Evolutionary conservation across 1,140 invertebrate genomes (phyloP).

Genomic region (Zaprionus davidi): DNA sequence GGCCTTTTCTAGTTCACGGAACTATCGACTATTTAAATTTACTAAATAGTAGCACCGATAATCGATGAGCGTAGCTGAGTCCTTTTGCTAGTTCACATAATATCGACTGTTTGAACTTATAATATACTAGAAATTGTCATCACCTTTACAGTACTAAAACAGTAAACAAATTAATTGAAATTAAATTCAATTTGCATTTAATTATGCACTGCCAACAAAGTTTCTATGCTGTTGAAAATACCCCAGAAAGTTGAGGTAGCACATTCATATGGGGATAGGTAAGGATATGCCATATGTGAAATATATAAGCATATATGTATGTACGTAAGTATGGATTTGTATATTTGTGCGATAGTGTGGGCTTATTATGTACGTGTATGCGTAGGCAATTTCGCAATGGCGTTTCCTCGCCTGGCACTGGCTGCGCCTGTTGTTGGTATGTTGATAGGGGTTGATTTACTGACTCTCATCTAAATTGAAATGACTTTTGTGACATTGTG

Average conservation of each 20-base stretch:
- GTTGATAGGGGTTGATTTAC: slow-evolving; percentile 84
- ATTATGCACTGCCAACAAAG: not conserved
- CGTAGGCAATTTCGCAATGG: slow-evolving; percentile 63
- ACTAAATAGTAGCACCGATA: no score
- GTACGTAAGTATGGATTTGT: slow-evolving; percentile 2
- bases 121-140: not conserved
- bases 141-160: not conserved
- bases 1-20: not conserved
- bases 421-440: slow-evolving; percentile 72
- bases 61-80: no score
- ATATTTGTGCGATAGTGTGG: slow-evolving; percentile 1
- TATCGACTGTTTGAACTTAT: not conserved
- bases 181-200: no score
- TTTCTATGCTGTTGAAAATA: not conserved
- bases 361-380: slow-evolving; percentile 24
- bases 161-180: not conserved
- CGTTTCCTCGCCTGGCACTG: slow-evolving; percentile 65
- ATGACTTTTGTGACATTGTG: slow-evolving; percentile 82
- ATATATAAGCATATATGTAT: slow-evolving; percentile 21
- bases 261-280: slow-evolving; percentile 1
- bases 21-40: not conserved
- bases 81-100: not conserved
- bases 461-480: slow-evolving; percentile 84
- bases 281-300: slow-evolving; percentile 34
- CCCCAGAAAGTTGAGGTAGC: not conserved